Conservation (phyloP, 2,888 invertebrate genomes). For the Tuta absoluta region DNA sequence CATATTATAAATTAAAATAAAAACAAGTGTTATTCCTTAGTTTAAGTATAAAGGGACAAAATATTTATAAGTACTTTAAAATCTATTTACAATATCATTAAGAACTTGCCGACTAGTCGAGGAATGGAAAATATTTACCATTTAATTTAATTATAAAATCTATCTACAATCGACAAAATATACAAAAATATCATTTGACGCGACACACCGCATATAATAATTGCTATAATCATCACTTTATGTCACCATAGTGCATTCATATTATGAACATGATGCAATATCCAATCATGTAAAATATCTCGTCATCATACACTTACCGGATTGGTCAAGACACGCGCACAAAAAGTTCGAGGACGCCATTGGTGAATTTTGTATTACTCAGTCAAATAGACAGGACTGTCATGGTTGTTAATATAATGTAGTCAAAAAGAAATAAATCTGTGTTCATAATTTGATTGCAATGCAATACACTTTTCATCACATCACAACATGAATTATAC, state of each 20-base stretch:
- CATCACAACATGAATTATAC: not conserved
- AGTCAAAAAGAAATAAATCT: not conserved
- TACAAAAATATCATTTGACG: conserved; percentile 48
- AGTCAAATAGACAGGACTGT: too few species aligned
- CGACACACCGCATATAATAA: conserved; percentile 33
- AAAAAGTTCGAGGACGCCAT: too few species aligned
- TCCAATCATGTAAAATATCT: not conserved
- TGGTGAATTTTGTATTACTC: too few species aligned
- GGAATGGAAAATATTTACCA: conserved; percentile 47
- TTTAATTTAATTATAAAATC: conserved; percentile 31
- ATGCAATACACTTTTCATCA: conserved; percentile 2
- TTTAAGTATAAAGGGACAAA: conserved; percentile 50
- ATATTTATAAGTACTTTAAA: conserved; percentile 35
- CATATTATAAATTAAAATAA: not conserved
- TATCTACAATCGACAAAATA: conserved; percentile 37
- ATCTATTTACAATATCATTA: conserved; percentile 40
- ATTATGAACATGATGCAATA: not conserved
- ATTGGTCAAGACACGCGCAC: not conserved
- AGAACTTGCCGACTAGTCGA: conserved; percentile 51
- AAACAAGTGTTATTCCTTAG: conserved; percentile 34
- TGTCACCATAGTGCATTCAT: conserved; percentile 33
- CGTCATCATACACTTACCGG: too few species aligned
- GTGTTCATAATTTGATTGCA: conserved; percentile 4
- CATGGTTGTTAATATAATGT: too few species aligned
- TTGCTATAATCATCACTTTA: conserved; percentile 41